phyloP scores from a whole-genome alignment of 2,113 vertebrate species.

The Desmodus rotundus region DNA sequence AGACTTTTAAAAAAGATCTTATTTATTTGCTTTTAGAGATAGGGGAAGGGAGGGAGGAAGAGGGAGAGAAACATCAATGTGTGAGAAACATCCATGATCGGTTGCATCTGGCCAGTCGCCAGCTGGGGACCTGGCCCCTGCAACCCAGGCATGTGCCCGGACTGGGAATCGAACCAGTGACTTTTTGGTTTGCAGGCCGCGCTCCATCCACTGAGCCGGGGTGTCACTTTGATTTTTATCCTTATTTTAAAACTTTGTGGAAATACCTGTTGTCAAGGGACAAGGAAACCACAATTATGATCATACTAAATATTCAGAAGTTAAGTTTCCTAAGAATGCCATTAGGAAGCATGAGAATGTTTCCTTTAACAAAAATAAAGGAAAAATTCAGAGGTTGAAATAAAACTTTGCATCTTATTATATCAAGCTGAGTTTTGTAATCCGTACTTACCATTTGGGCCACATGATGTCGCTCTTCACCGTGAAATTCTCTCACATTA shows the following conservation, averaged over 20 bases:
- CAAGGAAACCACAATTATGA: background rate
- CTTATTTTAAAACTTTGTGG: background rate
- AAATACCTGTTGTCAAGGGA: background rate
- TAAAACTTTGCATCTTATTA: background rate
- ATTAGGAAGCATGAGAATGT: background rate
- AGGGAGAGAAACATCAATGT: too few species aligned
- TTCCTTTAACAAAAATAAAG: background rate
- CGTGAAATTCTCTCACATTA: background rate
- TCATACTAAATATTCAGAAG: background rate
- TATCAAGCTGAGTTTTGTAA: background rate
- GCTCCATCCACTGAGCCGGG: too few species aligned
- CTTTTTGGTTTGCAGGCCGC: too few species aligned
- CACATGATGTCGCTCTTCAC: slow-evolving; percentile 71
- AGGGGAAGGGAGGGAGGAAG: too few species aligned
- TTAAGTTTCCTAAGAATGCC: background rate
- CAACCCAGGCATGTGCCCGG: too few species aligned
- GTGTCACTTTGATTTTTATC: background rate
- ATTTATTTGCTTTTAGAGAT: too few species aligned
- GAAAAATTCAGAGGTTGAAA: background rate
- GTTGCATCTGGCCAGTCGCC: too few species aligned
- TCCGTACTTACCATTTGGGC: slow-evolving; percentile 38
- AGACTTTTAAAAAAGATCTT: background rate
- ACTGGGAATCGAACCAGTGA: too few species aligned
- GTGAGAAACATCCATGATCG: too few species aligned
- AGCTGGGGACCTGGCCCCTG: too few species aligned